Base-by-base conservation (phyloP, 2,888 invertebrate genomes). In the Sarcophaga rosellei region DNA sequence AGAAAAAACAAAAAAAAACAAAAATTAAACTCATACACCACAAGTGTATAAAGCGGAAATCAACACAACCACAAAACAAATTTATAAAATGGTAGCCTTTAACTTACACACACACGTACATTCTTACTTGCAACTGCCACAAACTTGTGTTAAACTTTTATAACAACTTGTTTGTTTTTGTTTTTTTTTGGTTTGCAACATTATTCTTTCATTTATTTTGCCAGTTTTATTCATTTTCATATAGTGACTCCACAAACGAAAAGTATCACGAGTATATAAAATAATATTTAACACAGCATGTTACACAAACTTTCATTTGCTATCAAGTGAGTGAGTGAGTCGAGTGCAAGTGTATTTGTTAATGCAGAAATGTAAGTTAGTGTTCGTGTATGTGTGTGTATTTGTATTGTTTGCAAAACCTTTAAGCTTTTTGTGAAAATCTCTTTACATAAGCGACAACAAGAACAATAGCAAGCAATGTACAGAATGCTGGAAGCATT, bases 11-110 rank as follows among this genome's bases (percentile, higher is more conserved):
- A 44, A 12, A 53, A 61, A 57, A 17, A 69, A 63, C 66, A n/a
- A 76, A 82, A 66, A 35, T 35, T 35, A 35, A 35, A 35, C 35
- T 35, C 35, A 10, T 35, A 35, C 57, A 81, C 63, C 77, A 73
- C 76, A 84, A 81, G 75, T 81, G 53, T 85, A 81, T 77, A 85
- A 80, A 80, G 59, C 79, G 83, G 80, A 86, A 86, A 86, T 86
- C 73, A 83, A 83, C 83, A 80, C 79, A 86, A 76, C 86, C 86
- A 76, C 86, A 86, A 77, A 86, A 84, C 80, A 86, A 86, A 86
- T 86, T 83, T 86, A 61, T 47, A 83, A 79, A 83, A 86, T 81
- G 76, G 81, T 77, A 73, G 66, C 21, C 57, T 47, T 45, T 20
- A 12, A 25, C 4, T 47, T 1, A 35, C 65, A 66, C 17, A 66